A percentile compares a stretch with the other conserved stretches of the same genome.
Conservation (phyloP, 2,113 vertebrate genomes). For the Macquaria ambigua region DNA sequence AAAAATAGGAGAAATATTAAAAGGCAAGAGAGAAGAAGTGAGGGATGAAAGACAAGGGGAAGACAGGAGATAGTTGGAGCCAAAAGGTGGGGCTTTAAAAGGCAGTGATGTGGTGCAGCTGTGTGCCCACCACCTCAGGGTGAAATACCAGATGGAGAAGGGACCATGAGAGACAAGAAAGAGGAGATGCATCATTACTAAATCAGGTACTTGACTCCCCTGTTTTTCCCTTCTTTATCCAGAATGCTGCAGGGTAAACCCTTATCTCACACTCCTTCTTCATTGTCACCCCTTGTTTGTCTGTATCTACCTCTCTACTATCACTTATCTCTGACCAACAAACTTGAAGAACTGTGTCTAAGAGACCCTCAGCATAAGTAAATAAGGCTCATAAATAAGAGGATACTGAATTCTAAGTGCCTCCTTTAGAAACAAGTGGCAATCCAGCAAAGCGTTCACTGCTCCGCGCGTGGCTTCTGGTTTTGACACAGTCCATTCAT, state of each 20-base stretch:
- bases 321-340: conserved; percentile 21
- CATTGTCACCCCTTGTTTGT: conserved; percentile 39
- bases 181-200: conserved; percentile 55
- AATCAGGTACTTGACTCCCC: conserved; percentile 40
- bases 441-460: conserved; percentile 29
- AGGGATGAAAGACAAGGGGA: conserved; percentile 42
- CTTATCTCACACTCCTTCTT: conserved; percentile 30
- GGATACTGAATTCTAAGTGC: conserved; percentile 46
- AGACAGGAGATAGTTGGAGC: conserved; percentile 29
- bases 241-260: conserved; percentile 49
- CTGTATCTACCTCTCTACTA: conserved; percentile 25
- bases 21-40: conserved; percentile 13
- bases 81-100: conserved; percentile 47
- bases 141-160: conserved; percentile 53
- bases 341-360: conserved; percentile 8
- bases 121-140: conserved; percentile 44
- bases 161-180: conserved; percentile 29
- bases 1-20: conserved; percentile 40
- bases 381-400: conserved; percentile 44
- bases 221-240: conserved; percentile 43
- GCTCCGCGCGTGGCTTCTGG: conserved; percentile 28
- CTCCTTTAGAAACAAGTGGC: conserved; percentile 42
- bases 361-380: conserved; percentile 44
- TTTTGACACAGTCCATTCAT: conserved; percentile 42
- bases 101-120: conserved; percentile 42